phyloP scores from a whole-genome alignment of 2,888 invertebrate species.

The Aporophyla nigra region DNA sequence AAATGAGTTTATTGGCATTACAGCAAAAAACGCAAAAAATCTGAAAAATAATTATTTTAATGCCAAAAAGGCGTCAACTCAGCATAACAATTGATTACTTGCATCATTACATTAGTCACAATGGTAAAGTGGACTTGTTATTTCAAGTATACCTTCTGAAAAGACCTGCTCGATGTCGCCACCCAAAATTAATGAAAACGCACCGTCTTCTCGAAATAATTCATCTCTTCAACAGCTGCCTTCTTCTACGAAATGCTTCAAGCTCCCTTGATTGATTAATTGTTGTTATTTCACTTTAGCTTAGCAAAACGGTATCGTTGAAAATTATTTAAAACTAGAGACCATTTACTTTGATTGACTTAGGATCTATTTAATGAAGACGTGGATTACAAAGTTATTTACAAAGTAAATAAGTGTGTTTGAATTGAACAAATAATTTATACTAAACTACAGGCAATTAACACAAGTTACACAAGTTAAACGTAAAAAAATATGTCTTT shows the following conservation, averaged over 20 bases:
- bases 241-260: constrained; percentile 39
- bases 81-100: too few species aligned
- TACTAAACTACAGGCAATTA: background rate
- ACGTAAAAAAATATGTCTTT: too few species aligned
- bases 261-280: constrained; percentile 60
- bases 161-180: background rate
- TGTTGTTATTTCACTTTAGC: constrained; percentile 50
- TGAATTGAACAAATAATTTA: background rate
- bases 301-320: constrained; percentile 34
- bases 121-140: background rate
- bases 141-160: background rate
- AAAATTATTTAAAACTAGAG: constrained; percentile 17
- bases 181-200: constrained; percentile 58
- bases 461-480: too few species aligned
- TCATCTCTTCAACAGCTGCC: constrained; percentile 58
- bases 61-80: too few species aligned
- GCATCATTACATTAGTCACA: background rate
- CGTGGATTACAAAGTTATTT: too few species aligned
- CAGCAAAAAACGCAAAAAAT: too few species aligned
- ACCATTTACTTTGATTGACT: constrained; percentile 14
- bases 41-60: too few species aligned
- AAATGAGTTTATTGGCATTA: too few species aligned
- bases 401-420: background rate
- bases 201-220: constrained; percentile 54
- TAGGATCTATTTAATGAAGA: background rate